Conservation (phyloP, 2,113 vertebrate species). For the Chloropsis hardwickii region DNA sequence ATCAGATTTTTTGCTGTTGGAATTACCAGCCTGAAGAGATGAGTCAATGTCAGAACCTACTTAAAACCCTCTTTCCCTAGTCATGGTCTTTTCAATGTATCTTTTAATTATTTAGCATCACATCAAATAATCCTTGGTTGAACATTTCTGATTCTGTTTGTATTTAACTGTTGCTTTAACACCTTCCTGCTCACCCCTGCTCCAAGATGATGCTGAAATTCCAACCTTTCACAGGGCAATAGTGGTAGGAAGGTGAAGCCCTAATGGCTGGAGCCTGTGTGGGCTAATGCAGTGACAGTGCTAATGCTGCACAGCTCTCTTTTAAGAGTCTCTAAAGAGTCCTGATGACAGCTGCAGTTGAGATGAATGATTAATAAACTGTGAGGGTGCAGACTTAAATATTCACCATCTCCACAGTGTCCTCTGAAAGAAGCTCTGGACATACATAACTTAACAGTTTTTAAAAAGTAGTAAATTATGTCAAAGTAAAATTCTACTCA, state of each 20-base stretch:
- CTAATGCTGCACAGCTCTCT: background rate
- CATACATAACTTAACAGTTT: background rate
- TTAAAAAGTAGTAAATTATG: background rate
- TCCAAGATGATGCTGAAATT: background rate
- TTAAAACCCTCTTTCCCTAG: background rate
- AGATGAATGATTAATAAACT: background rate
- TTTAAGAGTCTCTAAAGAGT: background rate
- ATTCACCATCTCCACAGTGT: background rate
- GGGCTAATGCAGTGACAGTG: background rate
- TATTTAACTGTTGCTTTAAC: background rate
- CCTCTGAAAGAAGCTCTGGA: background rate
- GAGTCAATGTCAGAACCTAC: background rate
- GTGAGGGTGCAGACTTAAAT: background rate
- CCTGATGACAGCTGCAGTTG: background rate
- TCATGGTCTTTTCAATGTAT: background rate
- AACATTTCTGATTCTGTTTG: background rate
- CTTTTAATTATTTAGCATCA: background rate
- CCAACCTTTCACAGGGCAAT: background rate
- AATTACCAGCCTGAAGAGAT: background rate
- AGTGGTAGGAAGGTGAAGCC: background rate
- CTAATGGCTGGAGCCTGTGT: background rate
- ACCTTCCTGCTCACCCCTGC: too few species aligned
- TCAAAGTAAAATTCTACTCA: background rate
- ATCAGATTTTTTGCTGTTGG: background rate
- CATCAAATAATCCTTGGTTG: background rate